phyloP scores from a whole-genome alignment of 2,888 invertebrate species.

The Nudaria mundana region DNA sequence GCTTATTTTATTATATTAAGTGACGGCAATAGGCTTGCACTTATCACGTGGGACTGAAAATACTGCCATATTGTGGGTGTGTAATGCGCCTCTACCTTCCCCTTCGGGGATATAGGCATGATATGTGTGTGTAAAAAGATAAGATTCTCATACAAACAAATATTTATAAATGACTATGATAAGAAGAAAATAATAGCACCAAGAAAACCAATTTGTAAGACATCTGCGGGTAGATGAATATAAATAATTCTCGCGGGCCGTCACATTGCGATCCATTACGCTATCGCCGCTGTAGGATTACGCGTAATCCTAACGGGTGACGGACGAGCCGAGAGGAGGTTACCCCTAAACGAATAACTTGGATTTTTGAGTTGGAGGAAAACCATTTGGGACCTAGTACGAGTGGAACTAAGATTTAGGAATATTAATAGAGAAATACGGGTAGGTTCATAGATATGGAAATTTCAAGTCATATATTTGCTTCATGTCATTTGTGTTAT shows the following conservation, averaged over 20 bases:
- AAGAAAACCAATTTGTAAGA: conserved; percentile 19
- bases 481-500: too few relatives aligned
- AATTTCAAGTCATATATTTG: neutral
- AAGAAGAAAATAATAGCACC: conserved; percentile 5
- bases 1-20: too few relatives aligned
- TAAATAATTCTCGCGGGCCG: conserved; percentile 53
- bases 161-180: too few relatives aligned
- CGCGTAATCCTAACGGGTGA: conserved; percentile 55
- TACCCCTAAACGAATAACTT: conserved; percentile 57
- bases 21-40: too few relatives aligned
- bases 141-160: too few relatives aligned
- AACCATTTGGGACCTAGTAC: neutral
- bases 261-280: conserved; percentile 43
- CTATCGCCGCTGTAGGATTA: conserved; percentile 48
- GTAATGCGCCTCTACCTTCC: too few relatives aligned
- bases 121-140: too few relatives aligned
- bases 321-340: conserved; percentile 52
- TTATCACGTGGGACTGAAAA: too few relatives aligned
- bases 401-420: conserved; percentile 1
- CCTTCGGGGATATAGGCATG: too few relatives aligned
- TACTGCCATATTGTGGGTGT: too few relatives aligned
- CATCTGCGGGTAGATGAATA: conserved; percentile 39
- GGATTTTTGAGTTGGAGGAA: conserved; percentile 5
- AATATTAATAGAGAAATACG: conserved; percentile 3
- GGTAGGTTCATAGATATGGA: neutral